Conservation (phyloP, 2,113 vertebrate species). For the Chascanopsetta lugubris region DNA sequence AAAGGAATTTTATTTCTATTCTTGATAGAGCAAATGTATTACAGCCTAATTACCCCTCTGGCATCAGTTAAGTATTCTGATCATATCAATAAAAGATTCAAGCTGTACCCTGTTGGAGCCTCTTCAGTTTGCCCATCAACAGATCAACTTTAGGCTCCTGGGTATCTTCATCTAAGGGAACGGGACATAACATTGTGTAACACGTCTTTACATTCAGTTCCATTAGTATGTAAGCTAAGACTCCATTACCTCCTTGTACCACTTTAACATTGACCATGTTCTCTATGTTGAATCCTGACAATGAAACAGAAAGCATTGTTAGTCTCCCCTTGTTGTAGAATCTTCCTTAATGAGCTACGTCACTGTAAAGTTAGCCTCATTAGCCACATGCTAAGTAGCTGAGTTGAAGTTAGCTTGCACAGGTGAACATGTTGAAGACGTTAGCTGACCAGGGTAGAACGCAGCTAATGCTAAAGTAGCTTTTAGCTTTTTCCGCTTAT, state of each 20-base stretch:
- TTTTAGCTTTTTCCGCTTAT: background rate
- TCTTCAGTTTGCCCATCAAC: constrained; percentile 49
- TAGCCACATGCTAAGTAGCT: background rate
- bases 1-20: no score
- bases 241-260: constrained; percentile 16
- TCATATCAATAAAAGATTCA: no score
- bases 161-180: constrained; percentile 26
- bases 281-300: constrained; percentile 37
- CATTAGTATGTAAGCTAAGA: background rate
- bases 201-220: background rate
- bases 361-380: no score
- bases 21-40: no score
- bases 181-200: background rate
- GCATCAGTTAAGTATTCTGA: no score
- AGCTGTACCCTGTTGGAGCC: constrained; percentile 61
- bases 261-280: constrained; percentile 17
- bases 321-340: no score
- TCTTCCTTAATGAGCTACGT: no score
- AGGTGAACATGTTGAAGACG: no score
- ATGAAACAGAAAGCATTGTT: background rate
- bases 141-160: constrained; percentile 53
- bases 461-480: constrained; percentile 1
- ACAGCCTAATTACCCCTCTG: no score
- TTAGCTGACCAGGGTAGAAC: background rate
- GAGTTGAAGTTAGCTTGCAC: background rate